Evolutionary conservation across 2,113 vertebrate species (phyloP), one percentile per base, ranked within the genome.

Genomic region (Clarias macrocephalus): DNA sequence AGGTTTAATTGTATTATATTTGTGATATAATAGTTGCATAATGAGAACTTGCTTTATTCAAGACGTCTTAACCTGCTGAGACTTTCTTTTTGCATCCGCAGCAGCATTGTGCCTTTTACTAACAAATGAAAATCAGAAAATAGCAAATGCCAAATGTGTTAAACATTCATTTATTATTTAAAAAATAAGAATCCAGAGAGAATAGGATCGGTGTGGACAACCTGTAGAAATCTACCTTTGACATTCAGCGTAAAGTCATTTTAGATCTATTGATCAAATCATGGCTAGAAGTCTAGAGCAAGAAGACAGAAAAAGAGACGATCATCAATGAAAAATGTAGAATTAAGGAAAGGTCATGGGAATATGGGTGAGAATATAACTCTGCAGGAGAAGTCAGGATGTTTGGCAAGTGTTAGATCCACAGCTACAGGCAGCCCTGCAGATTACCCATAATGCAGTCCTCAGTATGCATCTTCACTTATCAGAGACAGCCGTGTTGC

Each of bases 401-500:
- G 83, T 89, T 87, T 85, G 63, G 82, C 59, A 52, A 66, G 54
- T 81, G 83, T 88, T 85, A 87, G 93, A 95, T 94, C 91, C 85
- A 92, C 91, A 59, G 91, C 91, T 87, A 85, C 87, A 93, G 94
- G 94, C 94, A 93, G 89, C 91, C 88, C 93, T 94, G 94, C 93
- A 95, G 90, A 91, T 13, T 92, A 91, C 91, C 94, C 93, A 65
- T 86, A 91, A 93, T 93, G 92, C 94, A 93, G 92, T 93, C 86
- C 92, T 90, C 75, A 57, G 79, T 86, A 87, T 91, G 89, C 88
- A 89, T 86, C 90, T 90, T 90, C 93, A 95, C 94, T 95, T 95
- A 95, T 95, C 94, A 95, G 95, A 94, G 93, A 94, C 93, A 94
- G 93, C 94, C 93, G 94, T 92, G 94, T 94, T 93, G 94, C 91